Conservation (phyloP, 2,888 invertebrate species). For the Drosophila paramelanica region DNA sequence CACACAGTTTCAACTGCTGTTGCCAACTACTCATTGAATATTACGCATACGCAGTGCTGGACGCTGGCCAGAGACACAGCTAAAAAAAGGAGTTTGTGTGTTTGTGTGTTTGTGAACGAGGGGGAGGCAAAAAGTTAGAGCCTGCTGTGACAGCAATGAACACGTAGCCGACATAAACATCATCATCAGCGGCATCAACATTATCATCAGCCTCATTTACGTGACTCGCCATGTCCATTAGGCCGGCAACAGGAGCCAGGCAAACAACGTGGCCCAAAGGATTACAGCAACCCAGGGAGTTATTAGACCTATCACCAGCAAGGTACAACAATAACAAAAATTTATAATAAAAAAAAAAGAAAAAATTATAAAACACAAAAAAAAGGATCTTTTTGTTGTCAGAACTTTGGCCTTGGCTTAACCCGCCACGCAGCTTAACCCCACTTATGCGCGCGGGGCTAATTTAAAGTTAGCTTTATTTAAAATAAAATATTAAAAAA, state of each 20-base stretch:
- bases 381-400: conserved; percentile 41
- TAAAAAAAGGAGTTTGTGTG: not conserved
- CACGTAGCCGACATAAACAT: conserved; percentile 70
- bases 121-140: conserved; percentile 39
- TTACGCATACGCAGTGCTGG: conserved; percentile 63
- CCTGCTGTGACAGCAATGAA: conserved; percentile 71
- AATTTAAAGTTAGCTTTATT: conserved; percentile 77
- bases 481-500: conserved; percentile 64
- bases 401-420: conserved; percentile 65
- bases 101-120: not conserved
- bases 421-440: conserved; percentile 65
- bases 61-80: conserved; percentile 15
- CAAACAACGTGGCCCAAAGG: conserved; percentile 66
- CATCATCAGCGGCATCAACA: conserved; percentile 65
- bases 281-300: conserved; percentile 72
- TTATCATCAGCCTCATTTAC: conserved; percentile 69
- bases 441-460: conserved; percentile 61
- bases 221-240: conserved; percentile 74
- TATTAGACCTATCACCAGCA: conserved; percentile 72
- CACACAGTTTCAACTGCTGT: conserved; percentile 47
- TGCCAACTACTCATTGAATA: conserved; percentile 70
- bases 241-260: conserved; percentile 34
- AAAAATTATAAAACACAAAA: conserved; percentile 14
- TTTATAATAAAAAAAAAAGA: conserved; percentile 1
- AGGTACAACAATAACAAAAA: conserved; percentile 33